Percentiles rank a stretch among this genome's conserved stretches.
These are phyloP conservation scores for Myathropa florea DNA, from an alignment of 2,888 invertebrate genomes.

Conservation along the genomic window DNA sequence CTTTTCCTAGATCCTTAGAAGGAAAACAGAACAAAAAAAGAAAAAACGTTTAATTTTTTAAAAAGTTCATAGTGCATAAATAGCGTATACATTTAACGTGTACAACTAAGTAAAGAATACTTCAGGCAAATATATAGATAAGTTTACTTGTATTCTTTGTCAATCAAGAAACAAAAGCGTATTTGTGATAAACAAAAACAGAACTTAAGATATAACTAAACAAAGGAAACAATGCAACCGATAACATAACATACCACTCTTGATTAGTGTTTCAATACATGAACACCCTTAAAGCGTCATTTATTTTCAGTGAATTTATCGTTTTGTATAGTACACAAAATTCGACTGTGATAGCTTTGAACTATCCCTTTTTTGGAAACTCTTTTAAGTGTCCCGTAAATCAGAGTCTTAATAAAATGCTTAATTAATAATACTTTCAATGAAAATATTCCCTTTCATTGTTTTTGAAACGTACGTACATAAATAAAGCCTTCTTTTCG, in stretches of 20 bases:
- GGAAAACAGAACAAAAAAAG: neutral
- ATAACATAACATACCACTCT: neutral
- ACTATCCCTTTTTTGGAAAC: neutral
- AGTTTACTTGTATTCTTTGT: slow-evolving; percentile 60
- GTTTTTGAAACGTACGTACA: no score
- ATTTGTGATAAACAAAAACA: slow-evolving; percentile 68
- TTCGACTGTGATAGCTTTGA: slow-evolving; percentile 37
- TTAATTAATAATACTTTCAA: no score
- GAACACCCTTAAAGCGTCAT: neutral
- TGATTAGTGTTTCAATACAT: neutral
- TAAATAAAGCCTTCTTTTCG: no score
- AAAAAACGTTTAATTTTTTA: slow-evolving; percentile 4
- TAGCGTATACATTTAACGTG: neutral
- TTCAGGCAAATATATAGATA: slow-evolving; percentile 30
- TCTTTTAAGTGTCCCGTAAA: neutral
- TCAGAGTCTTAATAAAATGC: neutral
- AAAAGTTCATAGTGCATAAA: slow-evolving; percentile 6
- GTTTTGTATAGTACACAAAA: neutral
- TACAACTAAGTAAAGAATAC: slow-evolving; percentile 7
- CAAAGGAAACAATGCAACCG: slow-evolving; percentile 10
- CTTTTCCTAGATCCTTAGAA: neutral
- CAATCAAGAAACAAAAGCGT: slow-evolving; percentile 63
- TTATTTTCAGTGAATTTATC: neutral
- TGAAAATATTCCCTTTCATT: no score
- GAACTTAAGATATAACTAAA: slow-evolving; percentile 4